Evolutionary conservation across 2,888 invertebrate genomes (phyloP), one percentile per base, ranked within the genome.

Genomic region (Rhogogaster chlorosoma): DNA sequence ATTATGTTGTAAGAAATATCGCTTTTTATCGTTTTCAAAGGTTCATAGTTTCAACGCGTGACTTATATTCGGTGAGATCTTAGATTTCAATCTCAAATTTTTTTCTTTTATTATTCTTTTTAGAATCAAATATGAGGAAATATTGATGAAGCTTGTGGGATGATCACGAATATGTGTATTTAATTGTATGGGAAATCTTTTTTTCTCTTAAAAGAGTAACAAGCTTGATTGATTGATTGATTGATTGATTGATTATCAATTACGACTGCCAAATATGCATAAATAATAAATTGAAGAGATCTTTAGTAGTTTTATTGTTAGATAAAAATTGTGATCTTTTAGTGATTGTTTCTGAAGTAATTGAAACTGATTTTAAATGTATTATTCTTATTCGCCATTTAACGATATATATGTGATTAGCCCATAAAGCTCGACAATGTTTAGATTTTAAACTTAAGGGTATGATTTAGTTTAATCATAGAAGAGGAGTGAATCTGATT

Each of bases 201-300:
- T 32, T 75, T 26, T 45, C 10, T 75, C 38, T 26, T 42, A 0
- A 29, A 29, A 75, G 22, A 38, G 18, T 0, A 22, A 75, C 22
- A 75, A 45, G 45, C 26, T 75, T 45, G 26, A 75, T 75, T 73
- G 38, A 42, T 53, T 53, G 61, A n/a, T 61, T 22, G 61, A 61
- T 64, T 64, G 29, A 61, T 26, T 61, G 26, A 29, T 29, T 32
- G 32, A 67, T 67, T 32, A 67, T 67, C 67, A 18, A 67, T 15
- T 12, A 67, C 4, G 67, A 77, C 32, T 77, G 77, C 77, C 77
- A 53, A 26, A 77, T 77, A 77, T 73, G 22, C 53, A 53, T 49
- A 32, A 49, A 29, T 49, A 3, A 53, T 45, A 53, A 53, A 49
- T 75, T 12, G 6, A 29, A 53, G 15, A 53, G 26, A 49, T 73